Base-by-base conservation (phyloP, 64 coral and sea anemone genomes). In the Stichodactyla mertensii region DNA sequence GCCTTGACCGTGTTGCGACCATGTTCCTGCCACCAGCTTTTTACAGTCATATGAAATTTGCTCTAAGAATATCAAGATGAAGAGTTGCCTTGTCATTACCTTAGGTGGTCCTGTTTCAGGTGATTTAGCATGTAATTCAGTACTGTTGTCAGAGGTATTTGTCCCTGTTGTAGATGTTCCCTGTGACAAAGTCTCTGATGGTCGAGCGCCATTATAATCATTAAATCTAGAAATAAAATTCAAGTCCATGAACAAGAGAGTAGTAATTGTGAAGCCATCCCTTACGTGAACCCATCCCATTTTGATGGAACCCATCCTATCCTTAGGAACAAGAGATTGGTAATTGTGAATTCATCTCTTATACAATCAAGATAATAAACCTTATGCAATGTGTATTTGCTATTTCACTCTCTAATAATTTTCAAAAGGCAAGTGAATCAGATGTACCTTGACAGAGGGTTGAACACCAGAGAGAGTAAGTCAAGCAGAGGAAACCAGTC, bases 401-500 rank as follows among this genome's bases (percentile, higher is more conserved):
- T 45, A 45, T 2, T 45, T 1, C 3, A 2, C 36, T 2, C 36
- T 45, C 36, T 45, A 45, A 45, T 45, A 45, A 45, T 45, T 45
- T 45, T 45, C 3, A 45, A 45, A 45, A 45, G 36, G 36, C 36
- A 45, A 45, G 36, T 45, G 36, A 45, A 45, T 45, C 36, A 45
- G 1, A 70, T n/a, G 20, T 82, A 99, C 97, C 97, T 92, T 81
- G 93, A 99, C 70, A 92, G 80, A 64, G 97, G 97, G 86, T 93
- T 99, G 77, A 99, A 94, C 27, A 87, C 93, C 74, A 99, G 77
- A 79, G 93, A 90, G 15, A 99, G 80, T 71, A 99, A 45, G 58
- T 99, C 97, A n/a, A 99, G 88, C 52, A 99, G 82, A 92, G 93
- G 90, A 88, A 95, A 99, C 97, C 97, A 99, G 83, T 99, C 97